phyloP scores from a whole-genome alignment of 2,113 vertebrate genomes.

The Ammodramus savannarum region DNA sequence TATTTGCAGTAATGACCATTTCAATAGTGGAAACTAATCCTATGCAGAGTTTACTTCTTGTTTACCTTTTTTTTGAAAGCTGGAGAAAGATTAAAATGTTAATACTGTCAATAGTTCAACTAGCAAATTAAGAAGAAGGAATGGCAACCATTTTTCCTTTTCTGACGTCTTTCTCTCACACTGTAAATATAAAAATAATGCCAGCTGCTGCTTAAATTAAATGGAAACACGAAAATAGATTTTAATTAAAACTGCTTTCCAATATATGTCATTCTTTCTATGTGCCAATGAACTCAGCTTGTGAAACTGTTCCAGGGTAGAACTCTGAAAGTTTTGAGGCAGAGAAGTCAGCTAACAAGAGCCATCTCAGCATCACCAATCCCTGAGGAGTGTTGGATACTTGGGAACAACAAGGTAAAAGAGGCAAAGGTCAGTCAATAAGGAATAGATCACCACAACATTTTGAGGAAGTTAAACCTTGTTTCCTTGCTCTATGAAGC shows the following conservation, averaged over 20 bases:
- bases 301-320: not conserved
- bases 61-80: not conserved
- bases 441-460: not conserved
- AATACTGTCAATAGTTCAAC: not conserved
- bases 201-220: not conserved
- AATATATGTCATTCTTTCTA: not conserved
- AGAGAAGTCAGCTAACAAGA: not conserved
- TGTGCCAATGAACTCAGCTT: not conserved
- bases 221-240: not conserved
- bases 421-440: not conserved
- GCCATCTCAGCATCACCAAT: not conserved
- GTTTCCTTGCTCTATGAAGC: not conserved
- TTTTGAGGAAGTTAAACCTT: not conserved
- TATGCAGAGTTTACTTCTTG: not conserved
- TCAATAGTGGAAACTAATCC: not conserved
- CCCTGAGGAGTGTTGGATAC: not conserved
- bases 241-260: constrained; percentile 37
- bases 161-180: not conserved
- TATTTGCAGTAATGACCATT: not conserved
- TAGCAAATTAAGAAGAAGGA: not conserved
- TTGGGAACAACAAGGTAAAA: not conserved
- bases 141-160: not conserved
- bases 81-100: not conserved
- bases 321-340: not conserved
- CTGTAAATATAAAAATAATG: not conserved